Conservation (phyloP, 2,888 invertebrate genomes). For the Suillia variegata region DNA sequence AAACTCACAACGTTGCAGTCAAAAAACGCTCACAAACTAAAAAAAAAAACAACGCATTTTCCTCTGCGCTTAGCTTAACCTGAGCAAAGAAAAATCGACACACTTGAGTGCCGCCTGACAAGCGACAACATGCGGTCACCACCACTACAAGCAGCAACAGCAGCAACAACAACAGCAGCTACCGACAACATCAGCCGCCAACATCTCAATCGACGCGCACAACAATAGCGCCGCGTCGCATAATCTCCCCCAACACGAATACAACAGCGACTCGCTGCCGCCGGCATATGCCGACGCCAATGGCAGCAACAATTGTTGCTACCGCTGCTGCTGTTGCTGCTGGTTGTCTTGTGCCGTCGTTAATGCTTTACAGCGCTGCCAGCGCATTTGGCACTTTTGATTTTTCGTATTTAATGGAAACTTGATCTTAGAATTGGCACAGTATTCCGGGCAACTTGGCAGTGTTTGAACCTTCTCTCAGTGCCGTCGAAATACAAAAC, state of each 20-base stretch:
- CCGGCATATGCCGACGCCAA: conserved; percentile 15
- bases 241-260: conserved; percentile 9
- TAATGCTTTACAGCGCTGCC: conserved; percentile 14
- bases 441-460: conserved; percentile 60
- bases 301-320: conserved; percentile 21
- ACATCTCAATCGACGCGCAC: conserved; percentile 8
- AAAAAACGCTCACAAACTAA: neutral
- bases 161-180: conserved; percentile 2
- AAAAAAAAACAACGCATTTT: neutral
- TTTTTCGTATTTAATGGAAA: conserved; percentile 58
- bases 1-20: conserved; percentile 4
- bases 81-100: conserved; percentile 4
- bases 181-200: no score
- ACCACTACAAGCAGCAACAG: conserved; percentile 2
- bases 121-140: neutral
- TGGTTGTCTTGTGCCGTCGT: neutral
- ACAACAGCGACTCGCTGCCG: conserved; percentile 14
- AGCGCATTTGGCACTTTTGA: conserved; percentile 38
- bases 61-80: conserved; percentile 7
- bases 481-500: conserved; percentile 49
- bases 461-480: conserved; percentile 57
- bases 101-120: conserved; percentile 17
- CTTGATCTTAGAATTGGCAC: conserved; percentile 58
- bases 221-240: conserved; percentile 12
- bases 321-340: conserved; percentile 20